These are phyloP conservation scores for Gallinago solitaria DNA, from an alignment of 2,797 vertebrate genomes.

Conservation along the genomic window DNA sequence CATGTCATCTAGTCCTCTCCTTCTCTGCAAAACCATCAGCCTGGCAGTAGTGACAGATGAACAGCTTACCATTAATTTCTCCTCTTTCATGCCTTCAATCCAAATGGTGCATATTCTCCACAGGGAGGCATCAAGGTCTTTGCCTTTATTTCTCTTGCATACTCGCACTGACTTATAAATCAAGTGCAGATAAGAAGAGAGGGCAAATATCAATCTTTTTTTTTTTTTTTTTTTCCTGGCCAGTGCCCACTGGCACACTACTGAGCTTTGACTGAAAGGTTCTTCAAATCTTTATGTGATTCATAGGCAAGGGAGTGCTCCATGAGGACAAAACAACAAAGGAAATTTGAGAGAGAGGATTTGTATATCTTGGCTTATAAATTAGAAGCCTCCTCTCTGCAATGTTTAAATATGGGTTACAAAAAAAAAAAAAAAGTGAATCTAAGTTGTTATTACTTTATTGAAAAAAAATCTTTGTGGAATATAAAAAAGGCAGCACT, in stretches of 20 bases:
- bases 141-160: constrained; percentile 82
- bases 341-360: constrained; percentile 59
- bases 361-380: constrained; percentile 63
- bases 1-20: constrained; percentile 78
- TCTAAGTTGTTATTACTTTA: constrained; percentile 39
- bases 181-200: constrained; percentile 81
- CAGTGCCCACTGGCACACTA: constrained; percentile 71
- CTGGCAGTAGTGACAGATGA: constrained; percentile 88
- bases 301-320: constrained; percentile 55
- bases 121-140: constrained; percentile 82
- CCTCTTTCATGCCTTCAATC: constrained; percentile 84
- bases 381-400: constrained; percentile 52
- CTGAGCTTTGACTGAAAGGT: constrained; percentile 73
- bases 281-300: constrained; percentile 74
- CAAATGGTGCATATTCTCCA: constrained; percentile 81
- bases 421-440: not conserved
- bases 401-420: constrained; percentile 33
- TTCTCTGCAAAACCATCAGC: constrained; percentile 79
- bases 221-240: constrained; percentile 33
- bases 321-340: constrained; percentile 71
- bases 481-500: constrained; percentile 6
- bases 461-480: not conserved
- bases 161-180: constrained; percentile 83
- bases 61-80: constrained; percentile 87
- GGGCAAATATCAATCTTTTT: constrained; percentile 78